phyloP scores from a whole-genome alignment of 1,140 invertebrate genomes.

The Papilio dardanus region DNA sequence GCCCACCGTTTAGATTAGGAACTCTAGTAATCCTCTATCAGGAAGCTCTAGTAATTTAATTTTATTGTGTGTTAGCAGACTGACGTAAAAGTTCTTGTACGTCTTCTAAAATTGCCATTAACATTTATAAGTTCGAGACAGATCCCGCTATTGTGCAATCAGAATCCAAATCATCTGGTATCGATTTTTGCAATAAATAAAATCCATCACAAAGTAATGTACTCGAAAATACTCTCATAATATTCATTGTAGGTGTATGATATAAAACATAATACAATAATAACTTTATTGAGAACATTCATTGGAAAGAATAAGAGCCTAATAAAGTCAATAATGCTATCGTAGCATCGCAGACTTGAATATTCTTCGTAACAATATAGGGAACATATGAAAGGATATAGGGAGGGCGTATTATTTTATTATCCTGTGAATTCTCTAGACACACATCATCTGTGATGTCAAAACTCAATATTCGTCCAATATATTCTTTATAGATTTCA shows the following conservation, averaged over 20 bases:
- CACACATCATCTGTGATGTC: constrained; percentile 70
- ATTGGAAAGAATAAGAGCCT: constrained; percentile 22
- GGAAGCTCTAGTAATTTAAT: too few relatives aligned
- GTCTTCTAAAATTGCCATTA: neutral
- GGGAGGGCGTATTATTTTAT: constrained; percentile 63
- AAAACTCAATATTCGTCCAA: constrained; percentile 73
- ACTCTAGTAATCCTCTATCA: neutral
- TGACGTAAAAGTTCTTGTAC: too few relatives aligned
- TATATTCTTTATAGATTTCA: constrained; percentile 71
- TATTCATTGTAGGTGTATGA: neutral
- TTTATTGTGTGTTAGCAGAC: too few relatives aligned
- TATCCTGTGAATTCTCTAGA: constrained; percentile 60
- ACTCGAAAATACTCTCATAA: neutral
- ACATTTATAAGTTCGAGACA: neutral
- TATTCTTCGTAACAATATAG: constrained; percentile 35
- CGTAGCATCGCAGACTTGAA: constrained; percentile 26
- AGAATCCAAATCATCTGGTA: neutral
- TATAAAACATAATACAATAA: constrained; percentile 9
- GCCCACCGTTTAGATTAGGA: too few relatives aligned
- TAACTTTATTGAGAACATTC: constrained; percentile 27
- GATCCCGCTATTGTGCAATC: neutral
- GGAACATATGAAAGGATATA: constrained; percentile 49
- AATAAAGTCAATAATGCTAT: constrained; percentile 37
- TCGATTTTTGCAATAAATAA: neutral
- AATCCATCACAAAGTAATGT: neutral